These are phyloP conservation scores for Clarias macrocephalus DNA, from an alignment of 2,113 vertebrate genomes.

Conservation along the genomic window DNA sequence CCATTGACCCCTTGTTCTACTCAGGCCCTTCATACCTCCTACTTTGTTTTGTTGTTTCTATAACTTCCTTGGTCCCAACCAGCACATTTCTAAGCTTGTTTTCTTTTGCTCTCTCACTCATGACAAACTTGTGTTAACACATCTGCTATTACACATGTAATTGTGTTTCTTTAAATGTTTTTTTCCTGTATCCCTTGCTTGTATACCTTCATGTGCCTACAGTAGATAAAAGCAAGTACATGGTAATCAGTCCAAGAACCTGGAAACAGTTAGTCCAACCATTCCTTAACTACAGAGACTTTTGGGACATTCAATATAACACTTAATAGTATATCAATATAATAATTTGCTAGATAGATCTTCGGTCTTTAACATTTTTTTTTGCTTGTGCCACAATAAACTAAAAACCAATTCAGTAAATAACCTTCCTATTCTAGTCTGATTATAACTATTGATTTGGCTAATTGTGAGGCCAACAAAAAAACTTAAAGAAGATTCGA, in stretches of 20 bases:
- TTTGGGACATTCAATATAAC: background rate
- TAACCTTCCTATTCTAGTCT: background rate
- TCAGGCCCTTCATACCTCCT: background rate
- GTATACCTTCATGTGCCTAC: too few relatives aligned
- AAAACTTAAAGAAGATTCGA: background rate
- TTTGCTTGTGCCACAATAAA: background rate
- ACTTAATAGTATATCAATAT: background rate
- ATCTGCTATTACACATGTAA: too few relatives aligned
- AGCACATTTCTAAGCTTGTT: background rate
- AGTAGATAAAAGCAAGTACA: too few relatives aligned
- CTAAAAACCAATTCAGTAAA: background rate
- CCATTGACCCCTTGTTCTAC: background rate
- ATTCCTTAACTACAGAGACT: too few relatives aligned
- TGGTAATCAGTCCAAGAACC: too few relatives aligned
- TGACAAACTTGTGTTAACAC: too few relatives aligned
- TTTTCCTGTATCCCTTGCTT: too few relatives aligned
- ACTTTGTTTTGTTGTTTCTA: background rate
- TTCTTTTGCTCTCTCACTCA: too few relatives aligned
- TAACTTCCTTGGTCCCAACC: background rate
- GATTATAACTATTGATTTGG: background rate
- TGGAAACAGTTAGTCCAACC: too few relatives aligned
- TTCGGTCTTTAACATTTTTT: background rate
- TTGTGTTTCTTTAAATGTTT: too few relatives aligned
- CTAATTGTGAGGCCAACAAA: background rate
- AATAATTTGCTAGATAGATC: background rate